Evolutionary conservation across 2,797 vertebrate species (phyloP).

Genomic region (Coreius guichenoti): DNA sequence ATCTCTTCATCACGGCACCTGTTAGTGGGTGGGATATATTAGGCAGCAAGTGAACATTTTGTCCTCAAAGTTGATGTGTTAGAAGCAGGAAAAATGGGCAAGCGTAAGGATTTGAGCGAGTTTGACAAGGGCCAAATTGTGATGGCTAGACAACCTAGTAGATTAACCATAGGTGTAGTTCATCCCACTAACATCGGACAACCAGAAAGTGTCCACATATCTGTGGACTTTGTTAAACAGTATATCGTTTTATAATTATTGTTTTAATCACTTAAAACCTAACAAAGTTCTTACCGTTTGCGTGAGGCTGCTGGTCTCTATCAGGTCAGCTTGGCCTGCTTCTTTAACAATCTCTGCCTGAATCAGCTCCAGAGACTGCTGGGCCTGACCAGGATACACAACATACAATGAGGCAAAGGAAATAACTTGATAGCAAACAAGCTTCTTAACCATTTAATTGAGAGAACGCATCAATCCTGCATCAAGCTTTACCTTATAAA

Average conservation of each 20-base stretch:
- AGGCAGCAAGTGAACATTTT: too few species aligned
- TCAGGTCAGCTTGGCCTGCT: slow-evolving; percentile 83
- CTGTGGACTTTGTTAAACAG: neutral
- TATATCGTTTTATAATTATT: neutral
- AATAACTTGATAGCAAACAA: neutral
- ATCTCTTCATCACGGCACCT: too few species aligned
- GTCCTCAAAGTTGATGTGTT: too few species aligned
- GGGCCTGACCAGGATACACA: slow-evolving; percentile 79
- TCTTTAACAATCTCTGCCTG: slow-evolving; percentile 91
- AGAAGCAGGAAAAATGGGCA: too few species aligned
- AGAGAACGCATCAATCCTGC: neutral
- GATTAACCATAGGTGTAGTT: neutral
- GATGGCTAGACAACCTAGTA: too few species aligned
- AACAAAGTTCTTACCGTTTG: slow-evolving; percentile 80
- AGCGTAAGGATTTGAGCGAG: too few species aligned
- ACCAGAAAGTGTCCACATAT: neutral
- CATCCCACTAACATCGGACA: neutral
- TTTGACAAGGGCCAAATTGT: too few species aligned
- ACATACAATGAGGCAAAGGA: neutral
- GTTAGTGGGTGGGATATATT: too few species aligned
- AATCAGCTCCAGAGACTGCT: slow-evolving; percentile 92
- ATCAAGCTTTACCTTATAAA: slow-evolving; percentile 80
- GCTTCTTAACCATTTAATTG: neutral
- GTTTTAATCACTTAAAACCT: neutral
- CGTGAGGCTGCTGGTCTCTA: slow-evolving; percentile 88